Conservation (phyloP, 2,797 vertebrate species). For the Schizopygopsis malacanthus region DNA sequence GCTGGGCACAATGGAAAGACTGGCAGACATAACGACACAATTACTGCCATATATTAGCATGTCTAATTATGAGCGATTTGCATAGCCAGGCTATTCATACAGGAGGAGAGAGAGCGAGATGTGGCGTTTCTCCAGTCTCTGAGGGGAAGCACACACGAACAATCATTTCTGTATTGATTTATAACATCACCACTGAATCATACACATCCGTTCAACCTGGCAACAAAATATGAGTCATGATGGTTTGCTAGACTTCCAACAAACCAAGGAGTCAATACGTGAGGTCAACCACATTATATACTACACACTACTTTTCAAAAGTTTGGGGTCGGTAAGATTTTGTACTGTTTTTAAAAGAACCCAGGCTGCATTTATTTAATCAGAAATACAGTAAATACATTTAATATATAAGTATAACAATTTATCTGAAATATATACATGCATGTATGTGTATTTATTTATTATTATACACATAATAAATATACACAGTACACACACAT, state of each 20-base stretch:
- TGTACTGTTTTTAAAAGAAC: not conserved
- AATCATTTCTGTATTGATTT: not conserved
- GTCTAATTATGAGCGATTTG: constrained; percentile 67
- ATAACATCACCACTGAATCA: constrained; percentile 5
- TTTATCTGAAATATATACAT: no score
- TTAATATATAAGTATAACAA: not conserved
- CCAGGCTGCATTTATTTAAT: not conserved
- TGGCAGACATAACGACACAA: constrained; percentile 65
- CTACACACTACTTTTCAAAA: no score
- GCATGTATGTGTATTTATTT: no score
- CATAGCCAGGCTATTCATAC: constrained; percentile 50
- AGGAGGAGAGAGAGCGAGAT: not conserved
- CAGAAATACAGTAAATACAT: not conserved
- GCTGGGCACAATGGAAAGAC: constrained; percentile 57
- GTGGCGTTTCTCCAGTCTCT: not conserved
- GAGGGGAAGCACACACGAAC: not conserved
- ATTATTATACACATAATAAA: no score
- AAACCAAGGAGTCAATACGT: not conserved
- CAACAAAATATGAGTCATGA: not conserved
- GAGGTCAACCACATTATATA: not conserved
- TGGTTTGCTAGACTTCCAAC: not conserved
- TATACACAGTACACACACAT: no score
- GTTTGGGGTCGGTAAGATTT: not conserved
- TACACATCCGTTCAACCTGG: not conserved
- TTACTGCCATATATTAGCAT: constrained; percentile 65